Base-by-base conservation (phyloP, 2,888 invertebrate species). In the Onchidella celtica region DNA sequence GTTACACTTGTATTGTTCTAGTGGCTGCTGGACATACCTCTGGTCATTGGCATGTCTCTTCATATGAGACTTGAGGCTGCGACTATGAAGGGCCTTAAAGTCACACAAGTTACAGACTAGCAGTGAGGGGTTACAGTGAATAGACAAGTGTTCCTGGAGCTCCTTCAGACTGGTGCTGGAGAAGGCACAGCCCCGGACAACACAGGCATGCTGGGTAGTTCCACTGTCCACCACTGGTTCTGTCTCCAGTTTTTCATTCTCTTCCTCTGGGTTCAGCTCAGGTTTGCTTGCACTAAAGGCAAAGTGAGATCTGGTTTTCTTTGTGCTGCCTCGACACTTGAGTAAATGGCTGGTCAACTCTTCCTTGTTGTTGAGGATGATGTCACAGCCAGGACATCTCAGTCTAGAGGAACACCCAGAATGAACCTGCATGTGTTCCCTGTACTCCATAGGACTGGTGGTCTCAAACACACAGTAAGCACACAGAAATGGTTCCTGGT, bases 1-100 rank as follows among this genome's bases (percentile, higher is more conserved):
- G 76, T 92, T 91, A 85, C 93, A 93, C 82, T 92, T 92, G 86
- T 93, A 93, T 85, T 93, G 93, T 81, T 93, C 93, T 69, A 93
- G 86, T 0, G 92, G 93, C 85, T 92, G 92, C 79, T 91, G 91
- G 27, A 92, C 91, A 79, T 91, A 92, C 4, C 91, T 87, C 82
- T 92, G 92, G 85, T 93, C 92, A 80, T 92, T 92, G 34, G 91
- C 88, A 82, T 93, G 93, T 1, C 93, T 88, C 82, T 93, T 93
- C 92, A 92, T 92, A 87, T 93, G 93, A 9, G 92, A 92, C 80
- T 93, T 93, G 29, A 92, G 85, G 80, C 92, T 92, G 40, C 92
- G 87, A 32, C 86, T 90, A 2, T 92, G 92, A 4, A 88, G 88
- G 0, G 92, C 92, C n/a, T 89, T 88, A 85, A 92, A 92, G 77